Evolutionary conservation across 92 coral and sea anemone species (phyloP).

Genomic region (Palythoa caribaeorum): DNA sequence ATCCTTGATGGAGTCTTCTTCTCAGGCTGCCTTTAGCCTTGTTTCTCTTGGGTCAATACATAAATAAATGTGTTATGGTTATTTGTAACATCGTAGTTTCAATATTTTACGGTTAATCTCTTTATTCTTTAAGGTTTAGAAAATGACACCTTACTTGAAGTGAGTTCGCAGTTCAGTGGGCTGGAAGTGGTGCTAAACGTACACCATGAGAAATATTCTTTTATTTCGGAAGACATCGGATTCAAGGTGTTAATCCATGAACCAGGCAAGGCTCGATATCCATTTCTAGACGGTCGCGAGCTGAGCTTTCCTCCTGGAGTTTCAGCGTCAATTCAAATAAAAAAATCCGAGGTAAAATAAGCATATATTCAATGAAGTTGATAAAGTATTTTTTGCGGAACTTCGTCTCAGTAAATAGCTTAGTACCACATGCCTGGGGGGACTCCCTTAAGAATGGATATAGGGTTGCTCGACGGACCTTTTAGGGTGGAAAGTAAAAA

Average conservation of each 20-base stretch:
- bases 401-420: no score
- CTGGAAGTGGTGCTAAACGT: slow-evolving; percentile 27
- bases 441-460: no score
- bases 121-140: neutral
- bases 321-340: slow-evolving; percentile 10
- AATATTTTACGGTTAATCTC: no score
- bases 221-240: slow-evolving; percentile 10
- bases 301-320: slow-evolving; percentile 20
- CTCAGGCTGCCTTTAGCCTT: no score
- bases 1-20: no score
- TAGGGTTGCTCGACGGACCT: neutral
- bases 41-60: no score
- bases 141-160: neutral
- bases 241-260: slow-evolving; percentile 20
- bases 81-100: no score
- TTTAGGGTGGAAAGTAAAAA: no score
- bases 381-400: neutral
- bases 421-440: no score
- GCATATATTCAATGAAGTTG: no score
- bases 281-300: slow-evolving; percentile 23
- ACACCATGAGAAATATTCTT: slow-evolving; percentile 10
- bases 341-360: slow-evolving; percentile 1
- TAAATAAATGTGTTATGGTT: no score
- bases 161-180: neutral
- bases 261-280: neutral